Evolutionary conservation across 2,113 vertebrate species (phyloP), one percentile per base, ranked within the genome.

Genomic region (Neolamprologus devosi): DNA sequence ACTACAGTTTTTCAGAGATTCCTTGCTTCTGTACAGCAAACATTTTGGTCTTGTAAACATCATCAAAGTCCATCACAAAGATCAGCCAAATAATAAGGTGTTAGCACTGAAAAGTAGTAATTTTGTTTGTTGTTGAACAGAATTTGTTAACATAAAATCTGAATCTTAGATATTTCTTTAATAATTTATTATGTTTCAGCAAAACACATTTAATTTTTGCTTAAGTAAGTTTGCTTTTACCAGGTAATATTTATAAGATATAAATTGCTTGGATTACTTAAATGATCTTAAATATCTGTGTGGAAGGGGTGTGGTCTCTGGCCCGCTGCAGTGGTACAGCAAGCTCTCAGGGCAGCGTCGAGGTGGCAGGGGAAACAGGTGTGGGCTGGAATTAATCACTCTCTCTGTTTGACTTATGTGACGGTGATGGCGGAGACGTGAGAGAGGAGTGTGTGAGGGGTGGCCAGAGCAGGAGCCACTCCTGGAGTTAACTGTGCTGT

Each of bases 191-290:
- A 70, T 70, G 63, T 42, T 42, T 70, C 35, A 68, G n/a, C 8
- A 40, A 68, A 68, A 40, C 35, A 26, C n/a, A 26, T 42, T 70
- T 42, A 0, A 70, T 6, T 42, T 70, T 70, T 45, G n/a, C 21
- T 26, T 14, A 45, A 23, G 8, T 5, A 40, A 68, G 19, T 65
- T 65, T 0, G 0, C 7, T 40, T 37, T 68, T 37, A 68, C 7
- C 63, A 21, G 3, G 35, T 68, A 68, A 37, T 13, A 14, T 68
- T 68, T 68, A 14, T 68, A 1, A 14, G 19, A 40, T 40, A 9
- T 21, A 40, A 68, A 68, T 40, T 68, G 4, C 63, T 68, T 40
- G 19, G 35, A 68, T 68, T 68, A 68, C n/a, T 68, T 40, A 40
- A 68, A 68, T 68, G 12, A 14, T 23, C 60, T 35, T 65, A 65